Percentiles rank a stretch among this genome's conserved stretches.
phyloP scores from a whole-genome alignment of 2,113 vertebrate species.

The Chaenocephalus aceratus region DNA sequence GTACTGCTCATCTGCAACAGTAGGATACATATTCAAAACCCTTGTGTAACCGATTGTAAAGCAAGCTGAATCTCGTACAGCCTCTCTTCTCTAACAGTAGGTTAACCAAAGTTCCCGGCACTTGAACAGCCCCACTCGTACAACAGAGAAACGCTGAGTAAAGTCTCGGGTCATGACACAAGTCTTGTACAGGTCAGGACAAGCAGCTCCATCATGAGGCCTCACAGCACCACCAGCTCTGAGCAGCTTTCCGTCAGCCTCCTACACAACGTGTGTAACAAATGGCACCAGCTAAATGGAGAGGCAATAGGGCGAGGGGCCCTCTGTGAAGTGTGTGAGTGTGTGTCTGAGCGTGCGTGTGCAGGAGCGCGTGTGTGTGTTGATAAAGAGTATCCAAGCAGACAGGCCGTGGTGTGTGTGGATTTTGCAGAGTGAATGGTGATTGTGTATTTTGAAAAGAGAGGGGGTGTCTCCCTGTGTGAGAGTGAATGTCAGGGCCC shows the following conservation, averaged over 20 bases:
- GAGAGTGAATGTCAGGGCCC: slow-evolving; percentile 67
- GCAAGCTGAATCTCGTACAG: neutral
- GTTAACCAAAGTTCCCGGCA: neutral
- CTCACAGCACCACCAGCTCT: slow-evolving; percentile 55
- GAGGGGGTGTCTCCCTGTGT: slow-evolving; percentile 65
- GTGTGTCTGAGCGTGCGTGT: slow-evolving; percentile 39
- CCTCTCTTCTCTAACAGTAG: neutral
- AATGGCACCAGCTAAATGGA: slow-evolving; percentile 76
- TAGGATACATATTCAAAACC: neutral
- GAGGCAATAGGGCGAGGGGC: slow-evolving; percentile 66
- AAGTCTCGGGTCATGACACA: slow-evolving; percentile 40
- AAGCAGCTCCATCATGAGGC: slow-evolving; percentile 50
- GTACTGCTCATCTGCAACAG: too few relatives aligned
- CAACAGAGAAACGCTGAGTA: slow-evolving; percentile 26
- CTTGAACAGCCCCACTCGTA: neutral
- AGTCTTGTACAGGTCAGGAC: slow-evolving; percentile 41
- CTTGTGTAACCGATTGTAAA: neutral
- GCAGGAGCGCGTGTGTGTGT: slow-evolving; percentile 51
- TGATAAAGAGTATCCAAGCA: slow-evolving; percentile 75
- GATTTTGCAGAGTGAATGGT: slow-evolving; percentile 78
- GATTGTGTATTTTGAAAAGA: slow-evolving; percentile 78
- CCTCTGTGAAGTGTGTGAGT: slow-evolving; percentile 58
- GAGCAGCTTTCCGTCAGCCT: slow-evolving; percentile 50
- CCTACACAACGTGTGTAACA: slow-evolving; percentile 69
- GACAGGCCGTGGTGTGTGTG: slow-evolving; percentile 78